These are phyloP conservation scores for Aphelenchoides fujianensis DNA, from an alignment of 1,140 invertebrate species.

Conservation along the genomic window DNA sequence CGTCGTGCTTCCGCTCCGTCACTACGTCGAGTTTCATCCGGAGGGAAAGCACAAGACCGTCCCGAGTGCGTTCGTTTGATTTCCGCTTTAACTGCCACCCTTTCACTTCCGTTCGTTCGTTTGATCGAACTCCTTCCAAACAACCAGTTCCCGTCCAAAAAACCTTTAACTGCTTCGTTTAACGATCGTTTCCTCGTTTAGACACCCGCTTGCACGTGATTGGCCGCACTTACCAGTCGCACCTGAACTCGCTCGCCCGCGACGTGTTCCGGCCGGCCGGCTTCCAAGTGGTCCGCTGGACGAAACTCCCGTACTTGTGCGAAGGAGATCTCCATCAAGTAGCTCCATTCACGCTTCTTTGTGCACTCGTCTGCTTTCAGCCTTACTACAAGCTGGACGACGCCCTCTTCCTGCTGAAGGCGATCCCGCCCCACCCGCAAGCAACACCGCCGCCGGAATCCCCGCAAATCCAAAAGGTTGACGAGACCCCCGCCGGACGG, in stretches of 20 bases:
- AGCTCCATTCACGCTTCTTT: background rate
- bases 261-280: conserved; percentile 73
- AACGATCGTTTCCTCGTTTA: no score
- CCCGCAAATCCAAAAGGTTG: background rate
- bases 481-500: background rate
- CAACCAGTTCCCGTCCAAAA: no score
- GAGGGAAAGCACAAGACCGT: conserved; percentile 2
- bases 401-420: conserved; percentile 71
- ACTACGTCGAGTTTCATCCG: conserved; percentile 76
- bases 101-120: background rate
- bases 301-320: conserved; percentile 83
- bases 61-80: background rate
- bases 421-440: conserved; percentile 21
- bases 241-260: conserved; percentile 71
- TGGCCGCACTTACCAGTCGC: conserved; percentile 75
- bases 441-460: background rate
- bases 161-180: no score
- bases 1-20: conserved; percentile 80
- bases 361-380: conserved; percentile 64
- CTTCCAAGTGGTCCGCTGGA: conserved; percentile 75
- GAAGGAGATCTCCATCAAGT: conserved; percentile 78
- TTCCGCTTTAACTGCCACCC: no score
- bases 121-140: no score
- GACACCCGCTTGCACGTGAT: conserved; percentile 64
- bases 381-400: conserved; percentile 86